Percentiles rank a stretch among this genome's conserved stretches.
phyloP scores from a whole-genome alignment of 2,888 invertebrate species.

The Apantesis nais region DNA sequence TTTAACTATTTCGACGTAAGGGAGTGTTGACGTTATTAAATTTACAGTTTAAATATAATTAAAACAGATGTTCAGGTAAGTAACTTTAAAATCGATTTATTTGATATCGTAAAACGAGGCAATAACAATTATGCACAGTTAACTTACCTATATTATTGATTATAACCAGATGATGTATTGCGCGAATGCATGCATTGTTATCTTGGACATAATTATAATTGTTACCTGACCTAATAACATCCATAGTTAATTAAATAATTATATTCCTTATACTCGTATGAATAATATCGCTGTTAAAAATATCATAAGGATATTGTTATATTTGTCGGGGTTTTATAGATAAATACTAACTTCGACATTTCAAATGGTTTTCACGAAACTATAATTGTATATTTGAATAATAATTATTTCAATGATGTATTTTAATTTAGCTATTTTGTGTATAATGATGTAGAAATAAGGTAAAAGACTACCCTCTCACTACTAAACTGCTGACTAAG shows the following conservation, averaged over 20 bases:
- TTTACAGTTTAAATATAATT: not conserved
- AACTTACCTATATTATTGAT: conserved; percentile 1
- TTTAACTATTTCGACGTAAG: conserved; percentile 1
- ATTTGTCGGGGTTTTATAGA: not conserved
- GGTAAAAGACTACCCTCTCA: not conserved
- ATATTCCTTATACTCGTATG: not conserved
- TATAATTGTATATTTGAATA: not conserved
- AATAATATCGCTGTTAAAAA: too few relatives aligned
- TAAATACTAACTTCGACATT: not conserved
- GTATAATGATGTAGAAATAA: not conserved
- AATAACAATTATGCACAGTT: conserved; percentile 1
- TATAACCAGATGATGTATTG: conserved; percentile 6
- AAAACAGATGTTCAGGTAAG: not conserved
- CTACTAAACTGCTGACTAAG: not conserved
- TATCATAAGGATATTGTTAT: not conserved
- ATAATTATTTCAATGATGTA: not conserved
- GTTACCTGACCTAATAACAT: not conserved
- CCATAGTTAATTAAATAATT: not conserved
- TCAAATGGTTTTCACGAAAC: not conserved
- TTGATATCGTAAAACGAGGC: conserved; percentile 7
- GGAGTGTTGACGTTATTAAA: not conserved
- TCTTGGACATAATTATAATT: not conserved
- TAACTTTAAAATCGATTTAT: not conserved
- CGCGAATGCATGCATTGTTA: conserved; percentile 8
- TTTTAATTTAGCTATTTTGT: not conserved